A percentile compares a stretch with the other conserved stretches of the same genome.
Evolutionary conservation across 2,888 invertebrate species (phyloP).

Genomic region (Macroteleia sp.): DNA sequence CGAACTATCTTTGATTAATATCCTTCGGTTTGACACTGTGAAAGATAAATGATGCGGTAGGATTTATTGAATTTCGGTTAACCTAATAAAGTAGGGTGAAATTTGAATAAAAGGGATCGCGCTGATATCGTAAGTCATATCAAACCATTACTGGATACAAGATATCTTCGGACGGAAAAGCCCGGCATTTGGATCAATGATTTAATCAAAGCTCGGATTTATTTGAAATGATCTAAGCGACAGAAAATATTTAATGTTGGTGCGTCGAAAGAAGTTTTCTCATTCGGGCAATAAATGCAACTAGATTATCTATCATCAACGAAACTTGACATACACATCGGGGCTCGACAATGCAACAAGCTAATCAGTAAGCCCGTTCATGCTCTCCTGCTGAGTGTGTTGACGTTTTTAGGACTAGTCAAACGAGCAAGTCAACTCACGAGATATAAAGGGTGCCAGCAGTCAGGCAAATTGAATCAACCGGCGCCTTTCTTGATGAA

Average conservation of each 20-base stretch:
- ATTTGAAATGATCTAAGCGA: conserved; percentile 21
- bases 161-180: conserved; percentile 33
- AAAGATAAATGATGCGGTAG: conserved; percentile 37
- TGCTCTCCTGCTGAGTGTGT: conserved; percentile 69
- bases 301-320: conserved; percentile 53
- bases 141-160: conserved; percentile 65
- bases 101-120: conserved; percentile 42
- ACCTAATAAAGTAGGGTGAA: conserved; percentile 43
- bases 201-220: conserved; percentile 71
- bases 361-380: conserved; percentile 67
- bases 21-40: neutral
- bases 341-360: conserved; percentile 58
- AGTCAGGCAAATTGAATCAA: conserved; percentile 67
- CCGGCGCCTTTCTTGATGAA: conserved; percentile 59
- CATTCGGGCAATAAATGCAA: conserved; percentile 31
- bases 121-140: conserved; percentile 60
- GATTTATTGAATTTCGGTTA: conserved; percentile 48
- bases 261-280: neutral
- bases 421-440: conserved; percentile 57
- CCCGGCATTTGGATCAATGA: conserved; percentile 73
- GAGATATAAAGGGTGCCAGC: conserved; percentile 62
- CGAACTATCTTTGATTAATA: neutral
- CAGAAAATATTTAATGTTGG: conserved; percentile 22
- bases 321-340: conserved; percentile 44
- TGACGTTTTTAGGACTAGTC: conserved; percentile 70